Conservation (phyloP, 2,888 invertebrate species). For the Lasioglossum lativentre region DNA sequence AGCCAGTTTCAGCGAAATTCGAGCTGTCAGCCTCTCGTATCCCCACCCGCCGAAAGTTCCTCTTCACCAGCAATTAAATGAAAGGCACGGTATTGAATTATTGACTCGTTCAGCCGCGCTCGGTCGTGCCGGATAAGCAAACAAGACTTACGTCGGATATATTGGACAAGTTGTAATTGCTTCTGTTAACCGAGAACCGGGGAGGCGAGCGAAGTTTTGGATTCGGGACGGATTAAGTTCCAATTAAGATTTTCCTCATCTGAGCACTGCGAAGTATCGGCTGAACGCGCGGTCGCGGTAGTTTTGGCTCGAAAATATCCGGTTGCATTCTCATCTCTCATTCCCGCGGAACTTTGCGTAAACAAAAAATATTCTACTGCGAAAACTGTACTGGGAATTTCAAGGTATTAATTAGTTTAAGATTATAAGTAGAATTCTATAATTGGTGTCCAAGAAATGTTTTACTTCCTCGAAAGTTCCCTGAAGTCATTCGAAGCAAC, state of each 20-base stretch:
- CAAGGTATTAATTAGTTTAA: not conserved
- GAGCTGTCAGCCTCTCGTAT: not conserved
- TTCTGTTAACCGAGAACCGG: conserved; percentile 24
- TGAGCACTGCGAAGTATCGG: not conserved
- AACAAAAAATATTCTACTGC: not conserved
- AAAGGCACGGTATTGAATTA: conserved; percentile 1
- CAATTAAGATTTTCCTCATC: conserved; percentile 26
- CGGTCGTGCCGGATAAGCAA: conserved; percentile 18
- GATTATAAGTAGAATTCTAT: too few species aligned
- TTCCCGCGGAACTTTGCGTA: not conserved
- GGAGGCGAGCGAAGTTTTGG: conserved; percentile 2
- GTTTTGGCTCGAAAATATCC: not conserved
- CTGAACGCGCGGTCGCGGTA: not conserved
- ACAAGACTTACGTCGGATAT: conserved; percentile 18
- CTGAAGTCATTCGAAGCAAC: too few species aligned
- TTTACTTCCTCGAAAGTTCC: too few species aligned
- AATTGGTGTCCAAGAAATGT: too few species aligned
- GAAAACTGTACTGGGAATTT: not conserved
- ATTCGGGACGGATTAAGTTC: conserved; percentile 24
- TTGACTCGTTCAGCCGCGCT: conserved; percentile 12
- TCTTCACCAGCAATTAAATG: not conserved
- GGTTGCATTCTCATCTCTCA: not conserved
- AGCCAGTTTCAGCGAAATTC: too few species aligned
- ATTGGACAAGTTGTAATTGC: conserved; percentile 54
- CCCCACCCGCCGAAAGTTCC: not conserved